Percentiles rank a stretch among this genome's conserved stretches.
Conservation (phyloP, 2,113 vertebrate genomes). For the Limnothrissa miodon region DNA sequence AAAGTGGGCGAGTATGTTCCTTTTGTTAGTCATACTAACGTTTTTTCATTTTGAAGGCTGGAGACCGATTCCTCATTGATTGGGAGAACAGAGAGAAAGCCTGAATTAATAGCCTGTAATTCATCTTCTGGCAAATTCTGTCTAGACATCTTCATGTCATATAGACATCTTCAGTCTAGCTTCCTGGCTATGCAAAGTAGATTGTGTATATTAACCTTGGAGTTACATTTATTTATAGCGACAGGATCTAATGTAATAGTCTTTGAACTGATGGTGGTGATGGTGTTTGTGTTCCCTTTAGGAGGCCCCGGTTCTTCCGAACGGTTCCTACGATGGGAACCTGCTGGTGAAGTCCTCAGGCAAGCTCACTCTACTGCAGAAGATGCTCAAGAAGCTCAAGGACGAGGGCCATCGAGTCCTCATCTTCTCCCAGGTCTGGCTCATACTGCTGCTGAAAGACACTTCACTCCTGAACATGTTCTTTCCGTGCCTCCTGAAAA, state of each 20-base stretch:
- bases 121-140: neutral
- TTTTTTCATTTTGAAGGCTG: neutral
- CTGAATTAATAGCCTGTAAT: neutral
- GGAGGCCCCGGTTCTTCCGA: constrained; percentile 93
- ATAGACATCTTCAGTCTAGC: neutral
- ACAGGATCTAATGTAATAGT: no score
- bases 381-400: constrained; percentile 94
- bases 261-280: neutral
- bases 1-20: neutral
- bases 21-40: neutral
- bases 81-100: neutral
- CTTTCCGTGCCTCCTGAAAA: no score
- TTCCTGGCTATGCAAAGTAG: neutral
- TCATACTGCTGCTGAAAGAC: neutral
- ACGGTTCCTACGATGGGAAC: constrained; percentile 95
- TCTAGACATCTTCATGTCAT: neutral
- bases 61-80: neutral
- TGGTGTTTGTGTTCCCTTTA: constrained; percentile 51
- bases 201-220: neutral
- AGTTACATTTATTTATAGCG: neutral
- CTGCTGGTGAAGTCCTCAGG: constrained; percentile 94
- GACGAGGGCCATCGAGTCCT: constrained; percentile 93
- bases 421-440: constrained; percentile 93
- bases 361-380: constrained; percentile 94
- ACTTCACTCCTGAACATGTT: neutral